Base-by-base conservation (phyloP, 2,113 vertebrate genomes). In the Irena cyanogastra region DNA sequence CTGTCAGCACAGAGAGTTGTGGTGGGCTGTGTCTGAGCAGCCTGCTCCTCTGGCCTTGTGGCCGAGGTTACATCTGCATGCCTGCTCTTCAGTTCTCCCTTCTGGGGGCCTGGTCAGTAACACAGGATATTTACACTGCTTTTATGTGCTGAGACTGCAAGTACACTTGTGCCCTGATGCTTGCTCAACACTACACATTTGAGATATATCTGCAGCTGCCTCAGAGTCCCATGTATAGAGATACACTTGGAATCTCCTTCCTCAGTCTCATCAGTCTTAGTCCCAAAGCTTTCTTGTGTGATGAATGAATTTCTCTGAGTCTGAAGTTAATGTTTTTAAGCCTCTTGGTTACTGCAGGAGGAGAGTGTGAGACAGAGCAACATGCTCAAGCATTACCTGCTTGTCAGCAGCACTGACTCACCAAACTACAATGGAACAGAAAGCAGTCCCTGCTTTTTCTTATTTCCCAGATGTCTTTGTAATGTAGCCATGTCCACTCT, bases 141-240 rank as follows among this genome's bases (percentile, higher is more conserved):
- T 11, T 65, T 44, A 4, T 35, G 41, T 69, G 41, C 39, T 77
- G 44, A 76, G 16, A 37, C 37, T 39, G 8, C 15, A 16, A 1
- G 5, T 50, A 44, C 24, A 12, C 5, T 31, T 68, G 7, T 41
- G 15, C n/a, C 35, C 27, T 49, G 27, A 20, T 22, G 26, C 18
- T 47, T 54, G 4, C 9, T 17, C 6, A 2, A 17, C 20, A 13
- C 33, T 31, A 35, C 0, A 0, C 4, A 11, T 64, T 59, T 72
- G 37, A 8, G 30, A 39, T 26, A 11, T 24, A 76, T 31, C 33
- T 83, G 14, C 33, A 74, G 27, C 11, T 61, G 15, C 22, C 41
- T 74, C 20, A 27, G 39, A 4, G 22, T 22, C 15, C 19, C 26
- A 26, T 9, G 13, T 41, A 22, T 3, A 45, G 18, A 69, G 30